phyloP scores from a whole-genome alignment of 2,113 vertebrate genomes.

The Bubo bubo region DNA sequence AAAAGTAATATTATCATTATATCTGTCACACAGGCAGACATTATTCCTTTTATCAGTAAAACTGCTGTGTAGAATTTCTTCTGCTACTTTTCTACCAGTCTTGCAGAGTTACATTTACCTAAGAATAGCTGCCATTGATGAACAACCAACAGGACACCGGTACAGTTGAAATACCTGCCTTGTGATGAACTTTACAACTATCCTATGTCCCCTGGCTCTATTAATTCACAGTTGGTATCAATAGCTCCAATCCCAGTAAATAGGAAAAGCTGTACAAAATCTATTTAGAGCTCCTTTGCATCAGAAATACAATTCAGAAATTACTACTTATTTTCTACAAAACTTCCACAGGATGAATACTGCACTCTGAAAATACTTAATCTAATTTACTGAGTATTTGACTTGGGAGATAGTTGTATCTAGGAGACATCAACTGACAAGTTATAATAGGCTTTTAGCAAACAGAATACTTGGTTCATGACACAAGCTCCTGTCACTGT shows the following conservation, averaged over 20 bases:
- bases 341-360: neutral
- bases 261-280: neutral
- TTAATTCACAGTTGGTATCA: slow-evolving; percentile 16
- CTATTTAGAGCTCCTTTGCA: neutral
- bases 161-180: neutral
- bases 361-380: neutral
- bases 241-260: neutral
- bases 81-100: neutral
- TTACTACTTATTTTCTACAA: neutral
- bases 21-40: neutral
- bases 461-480: neutral
- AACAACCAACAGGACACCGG: rapidly evolving
- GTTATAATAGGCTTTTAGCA: neutral
- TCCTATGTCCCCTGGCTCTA: neutral
- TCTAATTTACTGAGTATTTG: neutral
- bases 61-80: neutral
- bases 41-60: neutral
- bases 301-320: slow-evolving; percentile 39
- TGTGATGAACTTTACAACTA: neutral
- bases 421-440: neutral
- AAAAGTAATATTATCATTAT: neutral
- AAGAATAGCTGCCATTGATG: neutral
- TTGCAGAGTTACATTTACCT: neutral
- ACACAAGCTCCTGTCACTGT: neutral
- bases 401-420: neutral